These are phyloP conservation scores for Anas flavirostris DNA, from an alignment of 2,797 vertebrate species.

Conservation along the genomic window DNA sequence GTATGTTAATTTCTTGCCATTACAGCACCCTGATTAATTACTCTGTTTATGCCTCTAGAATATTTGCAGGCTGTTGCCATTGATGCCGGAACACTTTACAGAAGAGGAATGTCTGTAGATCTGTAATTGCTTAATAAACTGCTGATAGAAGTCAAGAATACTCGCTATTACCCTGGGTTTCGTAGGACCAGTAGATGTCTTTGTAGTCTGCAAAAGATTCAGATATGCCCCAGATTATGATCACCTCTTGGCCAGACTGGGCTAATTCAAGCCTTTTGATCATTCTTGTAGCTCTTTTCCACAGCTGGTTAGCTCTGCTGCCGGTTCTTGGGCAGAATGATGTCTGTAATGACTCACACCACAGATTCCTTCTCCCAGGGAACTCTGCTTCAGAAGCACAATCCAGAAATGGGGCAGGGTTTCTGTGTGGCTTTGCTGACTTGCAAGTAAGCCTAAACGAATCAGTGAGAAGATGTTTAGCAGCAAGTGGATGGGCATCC, in stretches of 20 bases:
- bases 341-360: rapidly evolving
- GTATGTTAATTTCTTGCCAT: slow-evolving; percentile 56
- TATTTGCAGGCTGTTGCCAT: slow-evolving; percentile 47
- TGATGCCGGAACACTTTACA: slow-evolving; percentile 14
- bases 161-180: neutral
- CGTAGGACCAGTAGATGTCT: neutral
- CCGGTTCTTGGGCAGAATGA: neutral
- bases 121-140: slow-evolving; percentile 53
- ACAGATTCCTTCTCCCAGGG: neutral
- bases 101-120: slow-evolving; percentile 9
- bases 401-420: neutral
- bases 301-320: neutral
- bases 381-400: neutral
- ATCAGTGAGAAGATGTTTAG: neutral
- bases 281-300: neutral
- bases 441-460: neutral
- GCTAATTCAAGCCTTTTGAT: neutral
- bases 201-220: neutral
- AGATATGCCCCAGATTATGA: neutral
- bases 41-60: slow-evolving; percentile 55
- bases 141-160: neutral
- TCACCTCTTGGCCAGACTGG: neutral
- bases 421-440: neutral
- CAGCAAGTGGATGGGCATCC: neutral
- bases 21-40: slow-evolving; percentile 48